Evolutionary conservation across 2,113 vertebrate genomes (phyloP), one percentile per base, ranked within the genome.

Genomic region (Sigmodon hispidus): DNA sequence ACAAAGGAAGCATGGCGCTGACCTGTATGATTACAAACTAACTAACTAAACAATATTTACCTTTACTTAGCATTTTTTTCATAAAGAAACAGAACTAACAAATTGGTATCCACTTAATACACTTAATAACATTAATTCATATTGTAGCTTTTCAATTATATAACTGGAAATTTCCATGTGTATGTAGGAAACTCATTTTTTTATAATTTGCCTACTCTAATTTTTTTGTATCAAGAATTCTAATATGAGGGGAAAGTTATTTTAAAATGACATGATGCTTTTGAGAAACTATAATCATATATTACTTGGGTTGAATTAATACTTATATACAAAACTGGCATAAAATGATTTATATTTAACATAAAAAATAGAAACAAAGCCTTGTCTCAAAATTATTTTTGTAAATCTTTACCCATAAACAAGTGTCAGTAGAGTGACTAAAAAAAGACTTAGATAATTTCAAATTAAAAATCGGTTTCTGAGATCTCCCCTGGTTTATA

Each of bases 381-480:
- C 43, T 52, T 95, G 22, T 87, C 91, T 80, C 69, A 65, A n/a
- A 5, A 55, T 95, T 57, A 77, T 43, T 93, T 69, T 72, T 79
- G 70, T 79, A 83, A 21, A 59, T 76, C 5, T 81, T 86, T 95
- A 84, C 2, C 7, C 61, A 79, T 55, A 89, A 90, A 40, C 61
- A 40, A 85, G 17, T 92, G 94, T 87, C 76, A 89, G 26, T 73
- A 91, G 34, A 52, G 22, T 61, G 69, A 91, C 91, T 48, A 34
- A 31, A 88, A 88, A 55, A 86, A 59, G 36, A 65, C 26, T 85
- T 90, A 52, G 61, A 34, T 94, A 65, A 89, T 80, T 93, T 96
- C 84, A 75, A 4, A 90, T 67, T 65, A 77, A 97, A 94, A 92
- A 81, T 95, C 84, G 96, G 69, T 94, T 96, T 93, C 84, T 90